Percentiles rank a stretch among this genome's conserved stretches.
Conservation (phyloP, 2,888 invertebrate species). For the Drosophila aldrichi region DNA sequence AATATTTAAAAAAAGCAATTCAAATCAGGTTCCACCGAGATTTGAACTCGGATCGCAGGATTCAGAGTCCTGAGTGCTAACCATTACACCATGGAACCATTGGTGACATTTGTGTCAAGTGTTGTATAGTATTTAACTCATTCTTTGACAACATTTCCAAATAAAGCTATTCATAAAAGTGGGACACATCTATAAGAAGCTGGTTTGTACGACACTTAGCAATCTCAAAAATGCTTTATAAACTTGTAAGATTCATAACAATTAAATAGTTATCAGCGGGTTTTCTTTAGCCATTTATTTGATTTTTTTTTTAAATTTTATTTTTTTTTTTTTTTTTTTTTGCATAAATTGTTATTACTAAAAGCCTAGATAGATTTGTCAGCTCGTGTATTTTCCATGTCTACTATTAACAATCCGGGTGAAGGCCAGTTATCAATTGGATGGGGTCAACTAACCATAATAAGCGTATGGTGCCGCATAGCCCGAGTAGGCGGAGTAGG, state of each 20-base stretch:
- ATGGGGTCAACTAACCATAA: constrained; percentile 71
- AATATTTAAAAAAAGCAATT: background rate
- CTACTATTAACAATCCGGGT: constrained; percentile 57
- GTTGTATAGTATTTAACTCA: background rate
- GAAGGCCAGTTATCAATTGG: constrained; percentile 28
- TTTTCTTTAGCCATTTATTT: constrained; percentile 42
- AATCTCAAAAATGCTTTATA: background rate
- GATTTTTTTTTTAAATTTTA: constrained; percentile 7
- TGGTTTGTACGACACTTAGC: background rate
- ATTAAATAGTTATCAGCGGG: background rate
- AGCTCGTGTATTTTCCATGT: constrained; percentile 60
- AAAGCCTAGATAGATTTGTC: constrained; percentile 64
- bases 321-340: constrained; percentile 27
- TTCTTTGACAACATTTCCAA: background rate
- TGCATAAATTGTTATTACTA: constrained; percentile 51
- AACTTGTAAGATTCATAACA: background rate
- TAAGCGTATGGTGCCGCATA: constrained; percentile 81
- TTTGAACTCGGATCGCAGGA: constrained; percentile 86
- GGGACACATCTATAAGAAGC: background rate
- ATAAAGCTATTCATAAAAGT: background rate
- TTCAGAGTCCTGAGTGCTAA: constrained; percentile 87
- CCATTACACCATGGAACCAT: constrained; percentile 87
- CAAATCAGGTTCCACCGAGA: constrained; percentile 85
- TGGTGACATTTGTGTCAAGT: rapidly evolving
- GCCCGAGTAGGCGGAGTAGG: constrained; percentile 72